Conservation (phyloP, 2,888 invertebrate genomes). For the Lampropteryx suffumata region DNA sequence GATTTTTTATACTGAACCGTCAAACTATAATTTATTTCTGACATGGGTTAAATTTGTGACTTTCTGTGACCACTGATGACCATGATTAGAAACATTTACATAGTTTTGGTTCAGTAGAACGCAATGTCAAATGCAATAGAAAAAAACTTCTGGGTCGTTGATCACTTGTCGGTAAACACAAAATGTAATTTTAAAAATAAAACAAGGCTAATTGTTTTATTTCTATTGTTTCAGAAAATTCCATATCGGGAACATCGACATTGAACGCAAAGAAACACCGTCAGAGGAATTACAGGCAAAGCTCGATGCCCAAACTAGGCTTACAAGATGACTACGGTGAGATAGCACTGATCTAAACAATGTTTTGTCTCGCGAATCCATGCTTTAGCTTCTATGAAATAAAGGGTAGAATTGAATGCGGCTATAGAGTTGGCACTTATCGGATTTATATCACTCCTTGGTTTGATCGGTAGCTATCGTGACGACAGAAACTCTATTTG, state of each 20-base stretch:
- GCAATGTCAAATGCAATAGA: no score
- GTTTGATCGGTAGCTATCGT: conserved; percentile 26
- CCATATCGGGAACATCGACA: conserved; percentile 77
- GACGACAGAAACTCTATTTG: conserved; percentile 20
- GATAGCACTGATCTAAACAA: conserved; percentile 29
- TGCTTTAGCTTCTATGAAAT: background rate
- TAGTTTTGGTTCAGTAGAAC: no score
- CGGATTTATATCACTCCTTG: conserved; percentile 17
- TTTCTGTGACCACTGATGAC: no score
- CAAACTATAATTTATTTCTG: no score
- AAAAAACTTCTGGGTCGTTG: no score
- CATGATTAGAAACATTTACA: no score
- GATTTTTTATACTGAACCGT: no score
- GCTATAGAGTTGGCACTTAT: conserved; percentile 1
- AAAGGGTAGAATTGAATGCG: conserved; percentile 5
- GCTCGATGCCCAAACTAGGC: conserved; percentile 79
- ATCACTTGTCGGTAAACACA: no score
- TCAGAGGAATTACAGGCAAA: conserved; percentile 76
- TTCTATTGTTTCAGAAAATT: conserved; percentile 65
- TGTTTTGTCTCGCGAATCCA: background rate
- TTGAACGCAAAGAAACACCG: conserved; percentile 73
- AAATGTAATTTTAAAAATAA: no score
- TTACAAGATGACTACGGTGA: conserved; percentile 75
- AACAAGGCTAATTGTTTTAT: no score
- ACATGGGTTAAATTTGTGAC: no score